Percentiles rank a stretch among this genome's conserved stretches.
Evolutionary conservation across 2,113 vertebrate species (phyloP).

Genomic region (Turnix velox): DNA sequence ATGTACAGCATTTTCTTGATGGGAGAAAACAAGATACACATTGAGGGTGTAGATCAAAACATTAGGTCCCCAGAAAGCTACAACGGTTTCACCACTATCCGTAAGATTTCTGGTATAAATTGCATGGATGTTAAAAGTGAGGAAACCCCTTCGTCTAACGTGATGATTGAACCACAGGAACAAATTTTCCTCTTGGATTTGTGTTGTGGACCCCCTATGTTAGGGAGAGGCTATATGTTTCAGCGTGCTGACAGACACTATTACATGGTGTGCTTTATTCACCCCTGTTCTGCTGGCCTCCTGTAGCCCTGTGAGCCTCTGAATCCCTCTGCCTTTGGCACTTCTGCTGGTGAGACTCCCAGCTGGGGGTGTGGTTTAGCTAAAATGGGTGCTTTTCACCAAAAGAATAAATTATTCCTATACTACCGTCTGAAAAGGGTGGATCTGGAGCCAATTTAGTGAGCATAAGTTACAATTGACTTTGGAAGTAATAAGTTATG

Average conservation of each 20-base stretch:
- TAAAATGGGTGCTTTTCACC: constrained; percentile 51
- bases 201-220: constrained; percentile 5
- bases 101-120: not conserved
- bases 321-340: constrained; percentile 23
- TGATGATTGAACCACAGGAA: constrained; percentile 21
- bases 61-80: not conserved
- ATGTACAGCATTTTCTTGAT: not conserved
- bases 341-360: constrained; percentile 26
- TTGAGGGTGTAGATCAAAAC: not conserved
- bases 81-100: not conserved
- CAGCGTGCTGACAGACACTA: constrained; percentile 7
- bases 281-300: not conserved
- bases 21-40: not conserved
- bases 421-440: constrained; percentile 40
- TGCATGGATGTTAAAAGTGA: not conserved
- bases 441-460: constrained; percentile 64
- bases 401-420: constrained; percentile 63
- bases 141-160: not conserved
- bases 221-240: constrained; percentile 9
- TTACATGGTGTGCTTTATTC: constrained; percentile 1
- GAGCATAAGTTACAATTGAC: constrained; percentile 51
- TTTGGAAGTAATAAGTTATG: constrained; percentile 50
- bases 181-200: constrained; percentile 9
- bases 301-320: not conserved
- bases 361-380: constrained; percentile 27